phyloP scores from a whole-genome alignment of 2,888 invertebrate genomes.

The Zonitis immaculata region DNA sequence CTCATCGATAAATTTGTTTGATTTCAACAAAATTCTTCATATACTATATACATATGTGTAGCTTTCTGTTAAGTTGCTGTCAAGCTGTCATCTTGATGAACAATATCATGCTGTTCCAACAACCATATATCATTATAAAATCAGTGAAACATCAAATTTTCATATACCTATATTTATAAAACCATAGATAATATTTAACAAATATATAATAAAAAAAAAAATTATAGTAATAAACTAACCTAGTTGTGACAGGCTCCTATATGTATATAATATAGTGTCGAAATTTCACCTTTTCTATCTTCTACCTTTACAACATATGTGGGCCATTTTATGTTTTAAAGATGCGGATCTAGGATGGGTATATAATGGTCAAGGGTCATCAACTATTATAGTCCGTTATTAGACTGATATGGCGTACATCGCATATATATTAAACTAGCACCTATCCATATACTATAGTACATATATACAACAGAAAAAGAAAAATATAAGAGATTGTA shows the following conservation, averaged over 20 bases:
- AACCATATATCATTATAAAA: too few relatives aligned
- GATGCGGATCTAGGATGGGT: conserved; percentile 25
- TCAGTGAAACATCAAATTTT: not conserved
- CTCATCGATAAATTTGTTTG: too few relatives aligned
- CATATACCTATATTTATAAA: not conserved
- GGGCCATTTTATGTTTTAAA: conserved; percentile 21
- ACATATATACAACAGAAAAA: too few relatives aligned
- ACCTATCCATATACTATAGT: too few relatives aligned
- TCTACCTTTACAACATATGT: conserved; percentile 24
- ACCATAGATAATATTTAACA: not conserved
- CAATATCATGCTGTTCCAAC: not conserved
- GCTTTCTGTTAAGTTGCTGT: not conserved
- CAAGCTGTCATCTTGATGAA: not conserved
- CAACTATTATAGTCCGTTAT: conserved; percentile 19
- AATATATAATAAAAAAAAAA: not conserved
- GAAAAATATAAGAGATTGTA: not conserved
- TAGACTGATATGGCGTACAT: conserved; percentile 2
- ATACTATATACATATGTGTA: too few relatives aligned
- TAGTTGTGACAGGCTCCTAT: conserved; percentile 22
- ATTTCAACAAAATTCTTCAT: too few relatives aligned
- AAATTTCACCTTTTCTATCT: conserved; percentile 27
- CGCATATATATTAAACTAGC: not conserved
- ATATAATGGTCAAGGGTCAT: conserved; percentile 24
- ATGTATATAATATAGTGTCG: conserved; percentile 27
- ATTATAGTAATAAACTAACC: not conserved